Percentiles rank a stretch among this genome's conserved stretches.
These are phyloP conservation scores for Craseonycteris thonglongyai DNA, from an alignment of 2,113 vertebrate genomes.

Conservation along the genomic window DNA sequence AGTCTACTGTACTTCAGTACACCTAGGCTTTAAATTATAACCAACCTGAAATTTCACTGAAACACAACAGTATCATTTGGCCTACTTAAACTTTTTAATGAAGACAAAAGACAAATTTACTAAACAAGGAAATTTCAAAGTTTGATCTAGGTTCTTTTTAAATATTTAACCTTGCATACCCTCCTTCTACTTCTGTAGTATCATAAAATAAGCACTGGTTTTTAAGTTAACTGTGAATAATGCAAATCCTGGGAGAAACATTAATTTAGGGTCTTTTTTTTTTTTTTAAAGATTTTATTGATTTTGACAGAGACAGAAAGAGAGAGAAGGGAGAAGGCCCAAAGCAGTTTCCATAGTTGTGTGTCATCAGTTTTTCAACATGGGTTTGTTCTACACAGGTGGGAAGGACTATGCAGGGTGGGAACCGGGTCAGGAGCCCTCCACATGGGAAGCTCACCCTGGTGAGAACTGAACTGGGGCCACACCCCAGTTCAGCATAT, in stretches of 20 bases:
- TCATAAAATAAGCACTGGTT: background rate
- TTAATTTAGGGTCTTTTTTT: background rate
- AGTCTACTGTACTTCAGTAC: background rate
- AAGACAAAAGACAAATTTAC: background rate
- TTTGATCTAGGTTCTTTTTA: background rate
- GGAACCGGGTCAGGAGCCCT: too few species aligned
- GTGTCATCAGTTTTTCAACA: too few species aligned
- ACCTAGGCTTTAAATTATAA: background rate
- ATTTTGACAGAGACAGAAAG: too few species aligned
- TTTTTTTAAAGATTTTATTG: too few species aligned
- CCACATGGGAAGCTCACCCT: too few species aligned
- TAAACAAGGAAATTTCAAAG: conserved; percentile 13
- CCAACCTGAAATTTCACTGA: background rate
- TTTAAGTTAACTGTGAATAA: background rate
- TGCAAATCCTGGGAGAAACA: background rate
- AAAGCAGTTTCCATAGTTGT: too few species aligned
- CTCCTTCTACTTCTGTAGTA: background rate
- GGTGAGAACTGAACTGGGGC: too few species aligned
- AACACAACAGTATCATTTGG: background rate
- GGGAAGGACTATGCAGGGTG: too few species aligned
- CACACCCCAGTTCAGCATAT: too few species aligned
- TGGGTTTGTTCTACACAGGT: too few species aligned
- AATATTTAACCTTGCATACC: background rate
- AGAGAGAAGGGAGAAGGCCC: too few species aligned
- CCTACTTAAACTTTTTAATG: background rate